Evolutionary conservation across 2,888 invertebrate species (phyloP), one percentile per base, ranked within the genome.

Genomic region (Drosophila falleni): DNA sequence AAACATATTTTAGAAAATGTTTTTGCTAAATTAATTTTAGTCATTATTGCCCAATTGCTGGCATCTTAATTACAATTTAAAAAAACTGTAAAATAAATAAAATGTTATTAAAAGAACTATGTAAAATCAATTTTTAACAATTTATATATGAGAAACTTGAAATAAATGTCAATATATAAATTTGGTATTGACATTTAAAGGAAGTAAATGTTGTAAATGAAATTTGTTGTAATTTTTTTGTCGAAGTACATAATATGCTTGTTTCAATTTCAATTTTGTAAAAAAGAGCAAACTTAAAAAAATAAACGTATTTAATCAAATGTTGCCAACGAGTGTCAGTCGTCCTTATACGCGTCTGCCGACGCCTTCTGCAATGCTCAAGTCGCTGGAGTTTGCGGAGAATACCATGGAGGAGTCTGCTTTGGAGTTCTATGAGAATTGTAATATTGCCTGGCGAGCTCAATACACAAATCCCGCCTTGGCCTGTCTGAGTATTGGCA

Each of bases 361-460:
- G 1, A 23, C 58, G 1, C 23, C 66, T 2, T 37, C 33, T 0
- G 26, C 23, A 0, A 47, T 44, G 63, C 23, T 80, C 9, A 53
- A 29, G n/a, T 3, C 47, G 26, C 10, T 80, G 29, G 31, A 44
- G 0, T 4, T 3, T 10, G 6, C 13, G 1, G 86, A 85, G 42
- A 1, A 15, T 1, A 41, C 37, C 3, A 23, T 33, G 3, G 66
- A 87, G 19, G 58, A 65, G 5, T 23, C 41, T 2, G 44, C 76
- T 1, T 44, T 89, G 13, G 67, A 71, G 1, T 71, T 33, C 19
- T 60, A 82, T 23, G 87, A 82, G 51, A 50, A 37, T 5, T 16
- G 26, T 10, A 81, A 72, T 44, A 6, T 15, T 1, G 31, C 13
- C 1, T 80, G 78, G 82, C 87, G 85, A 13, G 15, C 35, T 0